Conservation (phyloP, 92 coral and sea anemone species). For the Epizoanthus rinbou region DNA sequence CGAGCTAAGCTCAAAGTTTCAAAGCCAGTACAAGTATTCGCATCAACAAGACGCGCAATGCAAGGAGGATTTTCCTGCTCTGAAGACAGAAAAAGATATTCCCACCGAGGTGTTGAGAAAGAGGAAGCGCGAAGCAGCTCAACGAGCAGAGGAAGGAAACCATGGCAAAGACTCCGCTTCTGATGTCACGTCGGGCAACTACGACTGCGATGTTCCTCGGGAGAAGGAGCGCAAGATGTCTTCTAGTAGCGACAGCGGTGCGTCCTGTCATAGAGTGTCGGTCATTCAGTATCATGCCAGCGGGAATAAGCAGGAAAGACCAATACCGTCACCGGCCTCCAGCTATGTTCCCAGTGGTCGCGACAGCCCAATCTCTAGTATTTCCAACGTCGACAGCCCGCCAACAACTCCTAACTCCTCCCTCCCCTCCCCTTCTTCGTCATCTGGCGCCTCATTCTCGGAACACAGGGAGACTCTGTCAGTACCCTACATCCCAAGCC, state of each 20-base stretch:
- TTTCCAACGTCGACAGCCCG: conserved; percentile 23
- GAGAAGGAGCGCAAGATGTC: conserved; percentile 27
- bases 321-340: conserved; percentile 37
- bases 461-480: not conserved
- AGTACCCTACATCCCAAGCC: conserved; percentile 1
- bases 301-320: conserved; percentile 24
- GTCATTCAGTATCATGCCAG: conserved; percentile 84
- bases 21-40: conserved; percentile 6
- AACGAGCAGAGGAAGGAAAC: not conserved
- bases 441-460: not conserved
- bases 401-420: conserved; percentile 33
- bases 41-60: not conserved
- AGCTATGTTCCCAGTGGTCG: conserved; percentile 41
- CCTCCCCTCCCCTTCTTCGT: conserved; percentile 29
- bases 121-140: conserved; percentile 1
- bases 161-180: not conserved
- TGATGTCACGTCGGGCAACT: too few species aligned
- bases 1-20: conserved; percentile 24
- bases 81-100: conserved; percentile 16
- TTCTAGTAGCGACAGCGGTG: conserved; percentile 23
- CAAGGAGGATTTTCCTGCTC: not conserved
- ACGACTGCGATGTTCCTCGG: not conserved
- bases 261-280: conserved; percentile 77
- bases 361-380: conserved; percentile 38
- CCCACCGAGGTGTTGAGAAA: not conserved